Evolutionary conservation across 1,140 invertebrate species (phyloP), one percentile per base, ranked within the genome.

Genomic region (Papilio polyxenes): DNA sequence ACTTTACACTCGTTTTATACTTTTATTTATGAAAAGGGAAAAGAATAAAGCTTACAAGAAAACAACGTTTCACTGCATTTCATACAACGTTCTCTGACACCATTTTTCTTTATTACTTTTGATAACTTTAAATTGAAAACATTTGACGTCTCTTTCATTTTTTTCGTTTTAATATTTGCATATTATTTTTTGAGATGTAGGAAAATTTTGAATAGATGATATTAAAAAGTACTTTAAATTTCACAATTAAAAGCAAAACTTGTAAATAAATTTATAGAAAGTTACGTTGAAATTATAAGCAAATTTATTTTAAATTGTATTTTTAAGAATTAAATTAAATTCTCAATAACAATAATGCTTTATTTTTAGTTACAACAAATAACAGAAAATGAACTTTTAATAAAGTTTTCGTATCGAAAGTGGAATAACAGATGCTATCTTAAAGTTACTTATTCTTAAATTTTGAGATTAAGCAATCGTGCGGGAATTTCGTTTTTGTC

Each of bases 101-200:
- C 65, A 72, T 72, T 72, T 72, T 15, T 40, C 65, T 72, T 72
- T 72, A 31, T 72, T 72, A 72, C 65, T 72, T 72, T 72, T 72
- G 31, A 23, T n/a, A 65, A 65, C 62, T 65, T 65, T 65, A 65
- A 65, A 65, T 65, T 65, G 62, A 65, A 65, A 65, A 65, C 62
- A 65, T 23, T 65, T 65, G 62, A 65, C 62, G 62, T 65, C 62
- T n/a, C 7, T n/a, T 59, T 65, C n/a, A n/a, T n/a, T 65, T 20
- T 17, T 59, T 8, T 8, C 17, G 10, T 51, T 20, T 20, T n/a
- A 59, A 59, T 59, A 20, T 59, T 59, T 13, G 13, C 23, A 31
- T 10, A 5, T 11, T 37, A 31, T 37, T 13, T 65, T 31, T 65
- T 13, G 3, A 37, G 10, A 7, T 40, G 40, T 6, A 40, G 40